Conservation (phyloP, 1,140 invertebrate species). For the Cherax destructor region DNA sequence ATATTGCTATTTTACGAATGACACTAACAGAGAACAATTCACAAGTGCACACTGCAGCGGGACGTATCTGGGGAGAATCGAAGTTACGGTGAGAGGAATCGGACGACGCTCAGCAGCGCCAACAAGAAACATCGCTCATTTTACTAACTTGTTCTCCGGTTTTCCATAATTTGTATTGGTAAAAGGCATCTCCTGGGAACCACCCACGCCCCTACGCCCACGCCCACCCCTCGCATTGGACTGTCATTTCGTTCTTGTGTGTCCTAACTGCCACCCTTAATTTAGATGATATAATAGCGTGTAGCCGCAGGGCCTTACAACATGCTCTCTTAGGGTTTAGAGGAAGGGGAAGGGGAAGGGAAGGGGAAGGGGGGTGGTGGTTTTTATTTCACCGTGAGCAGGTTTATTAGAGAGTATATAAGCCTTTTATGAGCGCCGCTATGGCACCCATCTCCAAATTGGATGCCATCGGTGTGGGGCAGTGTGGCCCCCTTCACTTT, state of each 20-base stretch:
- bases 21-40: too few species aligned
- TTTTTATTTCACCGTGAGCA: slow-evolving; percentile 32
- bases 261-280: not conserved
- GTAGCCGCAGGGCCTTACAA: slow-evolving; percentile 8
- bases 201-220: not conserved
- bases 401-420: slow-evolving; percentile 45
- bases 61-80: not conserved
- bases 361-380: not conserved
- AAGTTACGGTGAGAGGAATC: slow-evolving; percentile 16
- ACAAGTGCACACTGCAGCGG: too few species aligned
- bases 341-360: not conserved
- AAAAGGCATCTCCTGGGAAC: slow-evolving; percentile 15
- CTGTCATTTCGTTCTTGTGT: slow-evolving; percentile 17
- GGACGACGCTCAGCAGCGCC: slow-evolving; percentile 11
- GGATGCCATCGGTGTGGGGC: slow-evolving; percentile 11
- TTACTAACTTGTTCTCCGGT: slow-evolving; percentile 60
- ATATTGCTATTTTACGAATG: too few species aligned
- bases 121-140: slow-evolving; percentile 52
- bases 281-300: slow-evolving; percentile 16
- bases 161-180: slow-evolving; percentile 62
- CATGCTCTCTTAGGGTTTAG: not conserved
- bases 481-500: not conserved
- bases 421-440: slow-evolving; percentile 34
- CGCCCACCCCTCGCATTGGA: not conserved
- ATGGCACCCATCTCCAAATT: slow-evolving; percentile 57